A percentile compares a stretch with the other conserved stretches of the same genome.
Conservation (phyloP, 2,113 vertebrate genomes). For the Fregetta grallaria region DNA sequence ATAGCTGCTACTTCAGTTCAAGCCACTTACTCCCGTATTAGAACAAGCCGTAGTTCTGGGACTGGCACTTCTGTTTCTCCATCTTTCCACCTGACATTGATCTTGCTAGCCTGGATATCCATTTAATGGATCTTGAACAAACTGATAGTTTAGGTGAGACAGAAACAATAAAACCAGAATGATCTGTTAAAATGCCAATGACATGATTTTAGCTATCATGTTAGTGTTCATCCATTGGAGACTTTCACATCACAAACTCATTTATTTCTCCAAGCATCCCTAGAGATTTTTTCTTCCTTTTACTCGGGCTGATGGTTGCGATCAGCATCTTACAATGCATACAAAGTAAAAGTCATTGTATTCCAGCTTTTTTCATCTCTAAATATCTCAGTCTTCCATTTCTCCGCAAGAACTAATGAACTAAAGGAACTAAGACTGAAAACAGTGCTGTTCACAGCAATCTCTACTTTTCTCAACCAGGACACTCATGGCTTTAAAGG, state of each 20-base stretch:
- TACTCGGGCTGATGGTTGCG: neutral
- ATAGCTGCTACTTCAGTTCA: neutral
- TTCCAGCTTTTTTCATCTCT: neutral
- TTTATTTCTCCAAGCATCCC: neutral
- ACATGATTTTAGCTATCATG: neutral
- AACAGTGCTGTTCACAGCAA: neutral
- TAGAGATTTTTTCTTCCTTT: neutral
- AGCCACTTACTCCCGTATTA: neutral
- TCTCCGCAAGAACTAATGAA: neutral
- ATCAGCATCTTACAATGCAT: neutral
- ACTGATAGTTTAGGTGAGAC: neutral
- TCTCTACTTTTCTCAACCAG: neutral
- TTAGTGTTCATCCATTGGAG: neutral
- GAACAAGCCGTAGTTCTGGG: neutral
- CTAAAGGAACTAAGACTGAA: neutral
- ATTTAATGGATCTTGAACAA: neutral
- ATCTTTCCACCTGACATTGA: neutral
- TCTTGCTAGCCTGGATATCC: neutral
- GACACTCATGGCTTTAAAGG: neutral
- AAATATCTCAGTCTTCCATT: rapidly evolving
- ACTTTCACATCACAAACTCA: neutral
- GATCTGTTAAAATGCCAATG: neutral
- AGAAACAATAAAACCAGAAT: neutral
- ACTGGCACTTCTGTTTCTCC: neutral
- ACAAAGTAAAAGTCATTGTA: neutral